Base-by-base conservation (phyloP, 2,113 vertebrate species). In the Desmodus rotundus region DNA sequence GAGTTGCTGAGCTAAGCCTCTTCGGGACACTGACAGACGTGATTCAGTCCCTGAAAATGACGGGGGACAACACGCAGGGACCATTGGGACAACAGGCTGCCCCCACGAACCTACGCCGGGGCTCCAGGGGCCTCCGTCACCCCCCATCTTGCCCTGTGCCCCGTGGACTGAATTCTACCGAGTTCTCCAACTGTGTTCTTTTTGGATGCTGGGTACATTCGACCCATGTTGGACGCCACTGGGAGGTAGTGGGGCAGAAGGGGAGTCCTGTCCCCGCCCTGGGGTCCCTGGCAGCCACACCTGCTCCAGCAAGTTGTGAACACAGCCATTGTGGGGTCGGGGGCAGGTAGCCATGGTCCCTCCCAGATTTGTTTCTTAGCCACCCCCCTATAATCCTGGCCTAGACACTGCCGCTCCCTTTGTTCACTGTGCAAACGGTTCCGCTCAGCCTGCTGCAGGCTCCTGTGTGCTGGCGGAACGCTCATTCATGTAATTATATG, bases 171-270 rank as follows among this genome's bases (percentile, higher is more conserved):
- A 31, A 26, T 13, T 19, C 63, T 38, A 15, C 31, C 7, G 15
- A 52, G 26, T 14, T 28, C 41, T 43, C 50, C 70, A 70, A 0
- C 65, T 43, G 22, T 36, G 58, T 5, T 7, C 1, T 41, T 50
- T n/a, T 4, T 36, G 6, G 70, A 10, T 6, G 4, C 9, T 56
- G 24, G 13, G 4, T 3, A 6, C 20, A n/a, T 2, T 17, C 3
- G 15, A 10, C 12, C 15, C 7, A 11, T 17, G 38, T 41, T 5
- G 10, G 31, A 61, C 17, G 6, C 50, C 73, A 13, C 26, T 3
- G 4, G 22, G 31, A 28, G 13, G 5, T 4, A 10, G 33, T n/a
- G 1, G 28, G 26, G 7, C 15, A 15, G 20, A 36, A 47, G 41
- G 10, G 41, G 4, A 7, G 16, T 6, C 20, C 20, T 16, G 4